Percentiles rank a stretch among this genome's conserved stretches.
Evolutionary conservation across 2,113 vertebrate species (phyloP).

Genomic region (Nasalis larvatus): DNA sequence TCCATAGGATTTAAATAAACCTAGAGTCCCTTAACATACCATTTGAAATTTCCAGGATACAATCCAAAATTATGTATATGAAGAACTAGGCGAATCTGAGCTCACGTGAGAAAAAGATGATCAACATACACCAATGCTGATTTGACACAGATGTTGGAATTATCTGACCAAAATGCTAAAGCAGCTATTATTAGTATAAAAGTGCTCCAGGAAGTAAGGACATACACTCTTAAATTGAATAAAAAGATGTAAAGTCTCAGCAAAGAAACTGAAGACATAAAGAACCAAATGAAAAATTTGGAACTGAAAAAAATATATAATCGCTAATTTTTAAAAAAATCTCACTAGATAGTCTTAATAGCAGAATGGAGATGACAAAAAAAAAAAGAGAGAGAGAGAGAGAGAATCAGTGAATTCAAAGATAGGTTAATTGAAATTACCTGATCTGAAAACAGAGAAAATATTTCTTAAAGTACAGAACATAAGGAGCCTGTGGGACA

Average conservation of each 20-base stretch:
- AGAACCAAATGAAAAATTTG: not conserved
- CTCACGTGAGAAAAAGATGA: not conserved
- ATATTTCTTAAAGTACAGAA: not conserved
- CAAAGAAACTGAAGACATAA: not conserved
- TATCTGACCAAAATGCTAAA: not conserved
- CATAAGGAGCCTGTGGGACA: not conserved
- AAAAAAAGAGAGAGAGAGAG: not conserved
- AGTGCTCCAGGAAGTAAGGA: not conserved
- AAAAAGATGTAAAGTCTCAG: not conserved
- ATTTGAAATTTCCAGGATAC: not conserved
- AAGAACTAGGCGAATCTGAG: not conserved
- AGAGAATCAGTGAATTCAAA: not conserved
- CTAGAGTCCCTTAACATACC: not conserved
- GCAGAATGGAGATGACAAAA: not conserved
- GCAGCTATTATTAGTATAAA: not conserved
- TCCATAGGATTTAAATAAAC: not conserved
- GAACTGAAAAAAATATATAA: not conserved
- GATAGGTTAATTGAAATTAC: not conserved
- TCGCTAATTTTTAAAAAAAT: not conserved
- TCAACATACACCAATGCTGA: not conserved
- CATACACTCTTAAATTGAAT: not conserved
- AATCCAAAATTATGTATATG: not conserved
- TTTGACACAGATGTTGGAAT: not conserved
- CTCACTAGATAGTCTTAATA: not conserved
- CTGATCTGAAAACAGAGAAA: not conserved